Base-by-base conservation (phyloP, 2,888 invertebrate genomes). In the Ennomos fuscantarius region DNA sequence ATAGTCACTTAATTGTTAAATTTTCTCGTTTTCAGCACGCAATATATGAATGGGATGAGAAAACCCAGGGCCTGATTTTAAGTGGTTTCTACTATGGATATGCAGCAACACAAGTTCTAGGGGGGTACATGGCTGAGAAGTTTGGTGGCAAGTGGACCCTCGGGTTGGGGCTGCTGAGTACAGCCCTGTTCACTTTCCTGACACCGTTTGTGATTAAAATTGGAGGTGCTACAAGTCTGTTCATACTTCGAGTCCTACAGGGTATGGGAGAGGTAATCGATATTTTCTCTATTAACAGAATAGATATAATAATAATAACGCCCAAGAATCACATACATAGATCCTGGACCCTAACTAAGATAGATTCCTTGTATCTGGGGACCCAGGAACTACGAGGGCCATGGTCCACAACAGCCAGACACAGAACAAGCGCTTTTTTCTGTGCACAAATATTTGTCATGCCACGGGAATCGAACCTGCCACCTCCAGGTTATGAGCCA, bases 1-100 rank as follows among this genome's bases (percentile, higher is more conserved):
- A 24, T 24, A 24, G 24, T 24, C 24, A 3, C 6, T 24, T 24
- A 24, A 53, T 24, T 40, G 31, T 41, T 39, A 2, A 36, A 15
- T 24, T 31, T 50, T 36, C 61, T 56, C n/a, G 0, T 64, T 86
- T 85, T 42, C 81, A 84, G 86, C 72, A 84, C 31, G 89, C 86
- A 0, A 85, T 82, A 13, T 95, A 94, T 70, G 93, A 94, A 1
- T 96, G 96, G 96, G 93, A 93, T 36, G 94, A 95, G 71, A 81
- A 92, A 58, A 93, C 94, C 0, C 95, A 96, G 90, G 97, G 97
- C 0, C 79, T 96, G 5, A 96, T 97, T 43, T 87, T 97, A 1
- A 95, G 96, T 41, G 95, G 96, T 0, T 97, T 97, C 79, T 97
- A 96, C 86, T 96, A 96, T 90, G 97, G 97, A 0, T 97, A 97